These are phyloP conservation scores for Mythimna ferrago DNA, from an alignment of 2,888 invertebrate species.

Conservation along the genomic window DNA sequence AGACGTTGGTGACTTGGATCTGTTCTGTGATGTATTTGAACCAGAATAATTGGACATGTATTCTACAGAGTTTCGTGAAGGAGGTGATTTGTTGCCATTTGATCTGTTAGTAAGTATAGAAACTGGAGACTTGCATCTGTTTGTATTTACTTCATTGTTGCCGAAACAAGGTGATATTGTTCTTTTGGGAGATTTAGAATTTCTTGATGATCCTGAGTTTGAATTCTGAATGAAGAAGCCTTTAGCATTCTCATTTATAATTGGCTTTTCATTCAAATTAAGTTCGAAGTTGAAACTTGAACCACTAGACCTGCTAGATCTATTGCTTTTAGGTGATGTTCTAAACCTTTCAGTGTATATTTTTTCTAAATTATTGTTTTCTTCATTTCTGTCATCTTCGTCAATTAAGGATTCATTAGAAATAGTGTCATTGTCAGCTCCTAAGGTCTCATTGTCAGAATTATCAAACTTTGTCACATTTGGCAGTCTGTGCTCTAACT, in stretches of 20 bases:
- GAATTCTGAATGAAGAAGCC: slow-evolving; percentile 79
- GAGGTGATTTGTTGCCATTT: slow-evolving; percentile 63
- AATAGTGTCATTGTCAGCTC: slow-evolving; percentile 60
- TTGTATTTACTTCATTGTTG: slow-evolving; percentile 57
- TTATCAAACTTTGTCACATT: slow-evolving; percentile 63
- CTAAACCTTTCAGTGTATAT: slow-evolving; percentile 83
- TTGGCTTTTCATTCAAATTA: slow-evolving; percentile 57
- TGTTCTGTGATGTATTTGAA: slow-evolving; percentile 63
- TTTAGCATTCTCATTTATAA: slow-evolving; percentile 66
- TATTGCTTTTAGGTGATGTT: slow-evolving; percentile 75
- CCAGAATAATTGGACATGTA: slow-evolving; percentile 54
- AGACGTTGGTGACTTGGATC: slow-evolving; percentile 76
- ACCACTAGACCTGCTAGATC: slow-evolving; percentile 64
- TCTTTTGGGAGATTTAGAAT: slow-evolving; percentile 71
- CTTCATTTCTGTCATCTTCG: slow-evolving; percentile 70
- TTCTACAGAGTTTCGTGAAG: slow-evolving; percentile 38
- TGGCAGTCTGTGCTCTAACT: slow-evolving; percentile 60
- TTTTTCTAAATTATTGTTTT: slow-evolving; percentile 83
- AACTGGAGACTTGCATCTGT: slow-evolving; percentile 73
- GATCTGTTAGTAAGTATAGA: slow-evolving; percentile 71
- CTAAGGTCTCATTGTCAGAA: slow-evolving; percentile 51
- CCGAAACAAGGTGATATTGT: slow-evolving; percentile 64
- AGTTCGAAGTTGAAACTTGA: slow-evolving; percentile 63
- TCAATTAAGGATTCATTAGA: slow-evolving; percentile 68
- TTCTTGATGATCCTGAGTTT: slow-evolving; percentile 66